Percentiles rank a stretch among this genome's conserved stretches.
These are phyloP conservation scores for Amphimallon solstitiale DNA, from an alignment of 2,888 invertebrate genomes.

Conservation along the genomic window DNA sequence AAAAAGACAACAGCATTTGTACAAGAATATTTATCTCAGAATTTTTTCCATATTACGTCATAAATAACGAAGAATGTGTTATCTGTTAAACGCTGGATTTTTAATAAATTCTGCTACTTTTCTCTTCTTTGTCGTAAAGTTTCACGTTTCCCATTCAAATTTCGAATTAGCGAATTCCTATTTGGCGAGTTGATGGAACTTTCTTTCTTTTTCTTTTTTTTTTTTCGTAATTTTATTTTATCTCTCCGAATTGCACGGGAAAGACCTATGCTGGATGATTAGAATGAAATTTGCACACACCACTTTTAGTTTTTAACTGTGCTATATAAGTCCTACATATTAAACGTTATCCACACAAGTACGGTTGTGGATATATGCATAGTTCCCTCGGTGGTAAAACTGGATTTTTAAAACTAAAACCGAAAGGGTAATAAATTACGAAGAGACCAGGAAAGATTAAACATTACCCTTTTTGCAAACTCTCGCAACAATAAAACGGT, in stretches of 20 bases:
- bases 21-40: too few relatives aligned
- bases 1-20: too few relatives aligned
- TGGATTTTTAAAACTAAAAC: constrained; percentile 25
- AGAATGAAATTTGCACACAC: constrained; percentile 22
- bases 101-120: too few relatives aligned
- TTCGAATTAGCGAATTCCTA: constrained; percentile 6
- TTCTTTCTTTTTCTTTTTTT: neutral
- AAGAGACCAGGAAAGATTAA: constrained; percentile 22
- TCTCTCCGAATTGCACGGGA: constrained; percentile 4
- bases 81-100: too few relatives aligned
- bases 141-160: neutral
- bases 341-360: constrained; percentile 17
- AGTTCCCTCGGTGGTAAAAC: constrained; percentile 17
- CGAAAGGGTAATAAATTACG: constrained; percentile 26
- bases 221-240: neutral
- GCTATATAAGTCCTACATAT: neutral
- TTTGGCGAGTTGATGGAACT: neutral
- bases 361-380: too few relatives aligned
- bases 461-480: constrained; percentile 24
- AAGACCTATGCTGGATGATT: constrained; percentile 5
- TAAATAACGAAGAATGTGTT: too few relatives aligned
- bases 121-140: too few relatives aligned
- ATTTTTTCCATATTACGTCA: too few relatives aligned
- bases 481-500: constrained; percentile 13
- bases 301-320: neutral